Evolutionary conservation across 1,140 invertebrate species (phyloP).

Genomic region (Lepidurus couesii): DNA sequence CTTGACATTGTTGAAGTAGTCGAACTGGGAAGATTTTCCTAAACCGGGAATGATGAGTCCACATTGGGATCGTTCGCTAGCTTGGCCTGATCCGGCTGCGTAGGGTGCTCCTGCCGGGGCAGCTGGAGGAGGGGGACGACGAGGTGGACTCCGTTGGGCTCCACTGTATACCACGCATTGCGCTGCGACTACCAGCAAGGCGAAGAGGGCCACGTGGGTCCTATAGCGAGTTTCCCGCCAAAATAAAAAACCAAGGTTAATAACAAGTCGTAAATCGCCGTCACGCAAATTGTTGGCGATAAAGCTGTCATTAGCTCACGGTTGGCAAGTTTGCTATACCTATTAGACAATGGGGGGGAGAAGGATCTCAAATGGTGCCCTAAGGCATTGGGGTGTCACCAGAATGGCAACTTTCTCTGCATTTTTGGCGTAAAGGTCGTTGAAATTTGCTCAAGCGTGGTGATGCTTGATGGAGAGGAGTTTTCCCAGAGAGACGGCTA

Average conservation of each 20-base stretch:
- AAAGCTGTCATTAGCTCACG: no score
- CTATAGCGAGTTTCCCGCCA: not conserved
- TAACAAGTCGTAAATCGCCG: not conserved
- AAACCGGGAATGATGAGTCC: slow-evolving; percentile 41
- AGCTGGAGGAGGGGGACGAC: not conserved
- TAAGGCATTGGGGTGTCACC: no score
- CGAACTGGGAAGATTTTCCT: slow-evolving; percentile 38
- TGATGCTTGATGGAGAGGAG: no score
- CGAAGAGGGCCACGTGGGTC: not conserved
- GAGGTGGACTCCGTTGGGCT: not conserved
- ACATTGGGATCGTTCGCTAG: slow-evolving; percentile 36
- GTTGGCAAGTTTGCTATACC: no score
- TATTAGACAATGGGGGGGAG: no score
- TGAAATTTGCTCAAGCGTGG: no score
- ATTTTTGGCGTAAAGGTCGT: no score
- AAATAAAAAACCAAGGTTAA: not conserved
- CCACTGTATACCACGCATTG: slow-evolving; percentile 1
- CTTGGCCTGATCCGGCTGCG: not conserved
- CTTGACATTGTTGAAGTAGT: slow-evolving; percentile 33
- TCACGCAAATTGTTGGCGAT: not conserved
- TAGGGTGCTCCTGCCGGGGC: not conserved
- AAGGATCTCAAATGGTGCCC: no score
- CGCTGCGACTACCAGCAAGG: not conserved
- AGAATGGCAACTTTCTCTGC: no score
- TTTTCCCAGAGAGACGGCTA: no score